Evolutionary conservation across 2,113 vertebrate species (phyloP).

Genomic region (Elaphurus davidianus): DNA sequence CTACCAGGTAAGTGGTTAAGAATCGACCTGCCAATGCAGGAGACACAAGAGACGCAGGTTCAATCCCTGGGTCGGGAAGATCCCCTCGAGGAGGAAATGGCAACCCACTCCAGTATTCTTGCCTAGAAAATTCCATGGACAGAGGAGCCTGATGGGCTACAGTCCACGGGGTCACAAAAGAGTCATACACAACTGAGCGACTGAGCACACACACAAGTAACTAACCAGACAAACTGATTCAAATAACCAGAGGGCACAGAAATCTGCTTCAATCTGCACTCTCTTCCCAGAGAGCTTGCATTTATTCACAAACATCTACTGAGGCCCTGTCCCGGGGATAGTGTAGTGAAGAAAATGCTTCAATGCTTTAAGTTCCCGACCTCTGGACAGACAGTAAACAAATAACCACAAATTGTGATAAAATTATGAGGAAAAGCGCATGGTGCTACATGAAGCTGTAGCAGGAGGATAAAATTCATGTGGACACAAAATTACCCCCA

Average conservation of each 20-base stretch:
- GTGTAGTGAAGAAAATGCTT: neutral
- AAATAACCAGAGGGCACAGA: neutral
- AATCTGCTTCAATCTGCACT: neutral
- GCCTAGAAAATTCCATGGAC: neutral
- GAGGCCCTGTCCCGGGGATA: neutral
- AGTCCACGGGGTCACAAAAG: neutral
- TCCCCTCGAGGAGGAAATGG: neutral
- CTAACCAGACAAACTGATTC: neutral
- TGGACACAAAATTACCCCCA: neutral
- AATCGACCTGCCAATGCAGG: neutral
- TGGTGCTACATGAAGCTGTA: neutral
- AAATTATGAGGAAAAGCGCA: neutral
- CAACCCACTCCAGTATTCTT: neutral
- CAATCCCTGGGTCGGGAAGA: neutral
- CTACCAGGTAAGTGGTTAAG: neutral
- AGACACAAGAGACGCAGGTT: neutral
- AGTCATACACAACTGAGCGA: neutral
- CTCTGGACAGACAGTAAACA: neutral
- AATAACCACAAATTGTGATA: neutral
- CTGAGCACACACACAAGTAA: neutral
- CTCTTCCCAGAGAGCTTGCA: neutral
- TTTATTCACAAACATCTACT: neutral
- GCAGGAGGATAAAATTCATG: neutral
- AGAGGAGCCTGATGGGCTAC: neutral
- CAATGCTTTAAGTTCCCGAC: neutral